phyloP scores from a whole-genome alignment of 2,113 vertebrate species.

The Vicugna pacos region DNA sequence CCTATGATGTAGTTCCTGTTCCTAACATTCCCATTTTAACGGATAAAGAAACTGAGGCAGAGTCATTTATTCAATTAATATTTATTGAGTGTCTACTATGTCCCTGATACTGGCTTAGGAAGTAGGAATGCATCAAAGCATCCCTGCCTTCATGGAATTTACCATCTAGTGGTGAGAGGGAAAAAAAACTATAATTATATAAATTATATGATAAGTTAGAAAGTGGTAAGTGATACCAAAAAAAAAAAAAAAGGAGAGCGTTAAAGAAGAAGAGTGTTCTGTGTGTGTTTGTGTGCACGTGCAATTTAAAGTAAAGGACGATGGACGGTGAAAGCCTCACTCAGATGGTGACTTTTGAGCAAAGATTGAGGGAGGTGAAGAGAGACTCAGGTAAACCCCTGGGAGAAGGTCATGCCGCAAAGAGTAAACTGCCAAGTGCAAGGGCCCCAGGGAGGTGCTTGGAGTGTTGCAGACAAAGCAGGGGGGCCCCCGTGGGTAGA shows the following conservation, averaged over 20 bases:
- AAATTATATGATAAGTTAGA: not conserved
- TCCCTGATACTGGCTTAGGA: not conserved
- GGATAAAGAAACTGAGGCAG: not conserved
- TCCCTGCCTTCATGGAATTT: not conserved
- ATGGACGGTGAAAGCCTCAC: not conserved
- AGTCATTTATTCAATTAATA: not conserved
- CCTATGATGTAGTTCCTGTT: not conserved
- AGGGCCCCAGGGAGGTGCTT: not conserved
- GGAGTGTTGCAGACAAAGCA: not conserved
- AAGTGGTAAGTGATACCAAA: not conserved
- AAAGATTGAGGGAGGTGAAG: not conserved
- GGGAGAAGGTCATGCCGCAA: not conserved
- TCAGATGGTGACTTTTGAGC: not conserved
- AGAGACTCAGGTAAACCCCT: not conserved
- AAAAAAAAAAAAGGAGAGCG: not conserved
- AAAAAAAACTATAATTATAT: not conserved
- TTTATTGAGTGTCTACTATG: not conserved
- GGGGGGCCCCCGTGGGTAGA: not conserved
- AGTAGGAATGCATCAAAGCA: not conserved
- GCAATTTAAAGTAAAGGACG: not conserved
- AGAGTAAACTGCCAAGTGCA: not conserved
- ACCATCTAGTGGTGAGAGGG: not conserved
- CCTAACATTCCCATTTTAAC: not conserved
- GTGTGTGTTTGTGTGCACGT: not conserved
- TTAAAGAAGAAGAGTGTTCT: not conserved